Conservation (phyloP, 2,888 invertebrate genomes). For the Volucella zonaria region DNA sequence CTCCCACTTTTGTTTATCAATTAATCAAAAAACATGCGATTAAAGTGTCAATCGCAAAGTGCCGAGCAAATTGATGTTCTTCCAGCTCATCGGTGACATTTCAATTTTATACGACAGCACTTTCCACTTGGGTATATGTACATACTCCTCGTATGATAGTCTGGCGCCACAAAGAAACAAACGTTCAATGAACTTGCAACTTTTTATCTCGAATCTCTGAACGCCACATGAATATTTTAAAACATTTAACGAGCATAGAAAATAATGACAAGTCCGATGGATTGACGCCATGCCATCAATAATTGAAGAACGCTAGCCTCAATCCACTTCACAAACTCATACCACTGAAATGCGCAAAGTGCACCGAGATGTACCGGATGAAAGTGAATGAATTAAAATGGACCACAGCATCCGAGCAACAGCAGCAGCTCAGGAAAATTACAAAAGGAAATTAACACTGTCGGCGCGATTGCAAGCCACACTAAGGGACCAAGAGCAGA, state of each 20-base stretch:
- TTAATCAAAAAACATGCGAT: neutral
- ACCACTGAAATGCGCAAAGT: conserved; percentile 1
- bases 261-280: conserved; percentile 42
- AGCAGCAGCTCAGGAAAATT: conserved; percentile 55
- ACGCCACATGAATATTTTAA: conserved; percentile 54
- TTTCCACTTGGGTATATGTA: too few species aligned
- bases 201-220: conserved; percentile 44
- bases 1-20: too few species aligned
- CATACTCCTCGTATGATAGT: neutral
- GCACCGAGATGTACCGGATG: conserved; percentile 35
- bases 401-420: conserved; percentile 56
- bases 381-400: conserved; percentile 66
- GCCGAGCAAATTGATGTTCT: neutral
- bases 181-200: neutral
- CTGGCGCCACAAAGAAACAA: conserved; percentile 13
- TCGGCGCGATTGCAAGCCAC: conserved; percentile 20
- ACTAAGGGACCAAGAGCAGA: too few species aligned
- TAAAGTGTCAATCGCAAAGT: conserved; percentile 17
- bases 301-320: conserved; percentile 32
- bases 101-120: neutral
- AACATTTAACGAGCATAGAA: conserved; percentile 34
- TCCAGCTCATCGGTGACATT: neutral
- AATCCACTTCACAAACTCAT: conserved; percentile 4
- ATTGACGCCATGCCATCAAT: conserved; percentile 26
- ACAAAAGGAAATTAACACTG: conserved; percentile 69